Percentiles rank a stretch among this genome's conserved stretches.
Conservation (phyloP, 2,888 invertebrate genomes). For the Macaria notata region DNA sequence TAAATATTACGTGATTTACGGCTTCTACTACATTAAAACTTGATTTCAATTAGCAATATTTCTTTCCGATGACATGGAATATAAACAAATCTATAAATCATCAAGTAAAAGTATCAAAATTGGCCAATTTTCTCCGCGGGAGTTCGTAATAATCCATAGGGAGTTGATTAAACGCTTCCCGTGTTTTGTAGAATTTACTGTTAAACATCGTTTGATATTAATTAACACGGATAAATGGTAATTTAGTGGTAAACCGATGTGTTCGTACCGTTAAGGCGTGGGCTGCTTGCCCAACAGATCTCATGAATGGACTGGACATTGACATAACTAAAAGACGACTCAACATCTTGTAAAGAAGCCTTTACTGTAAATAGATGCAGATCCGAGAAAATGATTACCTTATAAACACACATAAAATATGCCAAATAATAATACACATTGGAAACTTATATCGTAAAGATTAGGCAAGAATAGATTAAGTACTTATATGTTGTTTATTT, state of each 20-base stretch:
- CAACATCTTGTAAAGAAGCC: too few relatives aligned
- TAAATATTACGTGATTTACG: constrained; percentile 12
- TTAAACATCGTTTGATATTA: constrained; percentile 62
- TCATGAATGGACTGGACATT: constrained; percentile 67
- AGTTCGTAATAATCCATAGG: constrained; percentile 31
- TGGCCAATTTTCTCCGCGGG: constrained; percentile 22
- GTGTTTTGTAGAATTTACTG: constrained; percentile 56
- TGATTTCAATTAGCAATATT: constrained; percentile 21
- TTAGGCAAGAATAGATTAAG: too few relatives aligned
- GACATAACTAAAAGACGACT: too few relatives aligned
- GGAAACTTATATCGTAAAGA: too few relatives aligned
- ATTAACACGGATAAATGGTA: constrained; percentile 69
- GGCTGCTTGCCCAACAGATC: constrained; percentile 66
- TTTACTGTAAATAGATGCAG: too few relatives aligned
- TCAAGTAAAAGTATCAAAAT: constrained; percentile 7
- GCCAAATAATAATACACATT: too few relatives aligned
- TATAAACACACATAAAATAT: too few relatives aligned
- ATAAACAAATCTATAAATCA: constrained; percentile 27
- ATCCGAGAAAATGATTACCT: too few relatives aligned
- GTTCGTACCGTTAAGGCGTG: constrained; percentile 68
- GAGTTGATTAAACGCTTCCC: constrained; percentile 50
- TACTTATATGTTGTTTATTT: too few relatives aligned
- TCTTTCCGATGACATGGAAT: constrained; percentile 13
- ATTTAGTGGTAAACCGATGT: constrained; percentile 53
- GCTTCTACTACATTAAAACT: constrained; percentile 8